Percentiles rank a stretch among this genome's conserved stretches.
Evolutionary conservation across 37 sponge, comb jelly and placozoan genomes (phyloP).

Genomic region (Mnemiopsis leidyi): DNA sequence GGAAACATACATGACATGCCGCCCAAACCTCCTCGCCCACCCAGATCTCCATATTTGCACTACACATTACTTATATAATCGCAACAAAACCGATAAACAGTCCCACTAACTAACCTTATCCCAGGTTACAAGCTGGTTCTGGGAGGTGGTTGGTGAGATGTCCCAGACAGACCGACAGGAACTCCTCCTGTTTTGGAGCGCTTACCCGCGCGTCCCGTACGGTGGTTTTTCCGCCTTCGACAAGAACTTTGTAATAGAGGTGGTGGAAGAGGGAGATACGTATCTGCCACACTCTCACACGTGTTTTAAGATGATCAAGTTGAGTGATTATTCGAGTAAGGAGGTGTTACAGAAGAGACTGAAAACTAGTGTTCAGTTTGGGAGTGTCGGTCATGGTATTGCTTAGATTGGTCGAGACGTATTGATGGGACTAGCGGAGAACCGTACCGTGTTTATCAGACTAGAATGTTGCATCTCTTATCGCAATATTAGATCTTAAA

Average conservation of each 20-base stretch:
- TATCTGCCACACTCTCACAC: background rate
- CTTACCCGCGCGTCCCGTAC: background rate
- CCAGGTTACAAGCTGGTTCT: background rate
- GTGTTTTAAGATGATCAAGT: background rate
- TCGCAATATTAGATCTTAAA: too few relatives aligned
- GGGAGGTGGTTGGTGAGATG: background rate
- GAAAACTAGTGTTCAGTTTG: background rate
- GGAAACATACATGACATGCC: too few relatives aligned
- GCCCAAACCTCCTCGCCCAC: too few relatives aligned
- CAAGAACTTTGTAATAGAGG: background rate
- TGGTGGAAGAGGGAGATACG: background rate
- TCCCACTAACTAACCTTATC: too few relatives aligned
- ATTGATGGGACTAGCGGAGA: too few relatives aligned
- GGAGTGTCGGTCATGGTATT: background rate
- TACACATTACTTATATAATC: too few relatives aligned
- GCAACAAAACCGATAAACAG: too few relatives aligned
- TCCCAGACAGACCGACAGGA: background rate
- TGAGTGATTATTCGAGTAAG: background rate
- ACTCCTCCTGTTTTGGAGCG: background rate
- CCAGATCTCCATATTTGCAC: too few relatives aligned
- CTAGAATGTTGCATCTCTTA: too few relatives aligned
- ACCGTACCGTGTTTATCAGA: too few relatives aligned
- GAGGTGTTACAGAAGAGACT: background rate
- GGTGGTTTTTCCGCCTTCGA: background rate
- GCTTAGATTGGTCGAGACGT: background rate